phyloP scores from a whole-genome alignment of 2,888 invertebrate genomes.

The Theretra japonica region DNA sequence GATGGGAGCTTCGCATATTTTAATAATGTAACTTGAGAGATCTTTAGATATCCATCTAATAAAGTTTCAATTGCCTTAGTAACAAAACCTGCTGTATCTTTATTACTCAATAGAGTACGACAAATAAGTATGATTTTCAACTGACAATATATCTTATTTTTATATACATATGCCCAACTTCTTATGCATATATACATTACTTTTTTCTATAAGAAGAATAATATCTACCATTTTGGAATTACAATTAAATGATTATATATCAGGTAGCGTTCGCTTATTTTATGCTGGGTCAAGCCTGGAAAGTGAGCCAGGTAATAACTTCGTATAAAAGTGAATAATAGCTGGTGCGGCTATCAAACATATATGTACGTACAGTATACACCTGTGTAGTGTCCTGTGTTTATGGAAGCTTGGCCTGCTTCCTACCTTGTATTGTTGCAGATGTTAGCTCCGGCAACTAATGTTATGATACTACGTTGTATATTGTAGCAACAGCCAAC shows the following conservation, averaged over 20 bases:
- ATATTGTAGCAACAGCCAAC: not conserved
- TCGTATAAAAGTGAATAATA: not conserved
- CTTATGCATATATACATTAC: too few relatives aligned
- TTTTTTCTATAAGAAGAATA: too few relatives aligned
- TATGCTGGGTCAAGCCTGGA: not conserved
- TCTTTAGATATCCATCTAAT: not conserved
- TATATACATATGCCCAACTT: too few relatives aligned
- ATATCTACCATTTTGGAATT: too few relatives aligned
- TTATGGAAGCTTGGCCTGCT: not conserved
- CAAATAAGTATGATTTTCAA: too few relatives aligned
- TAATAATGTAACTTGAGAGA: not conserved
- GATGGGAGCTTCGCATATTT: not conserved
- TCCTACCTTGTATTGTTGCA: conserved; percentile 5
- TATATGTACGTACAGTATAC: not conserved
- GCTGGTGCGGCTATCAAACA: not conserved
- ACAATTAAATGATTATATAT: not conserved
- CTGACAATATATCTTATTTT: too few relatives aligned
- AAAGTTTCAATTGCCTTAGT: not conserved
- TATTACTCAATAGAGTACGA: not conserved
- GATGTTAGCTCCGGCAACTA: conserved; percentile 2
- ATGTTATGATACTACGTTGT: not conserved
- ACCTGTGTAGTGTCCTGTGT: not conserved
- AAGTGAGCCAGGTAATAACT: not conserved
- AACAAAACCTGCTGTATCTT: conserved; percentile 1
- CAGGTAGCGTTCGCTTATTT: not conserved